Base-by-base conservation (phyloP, 2,888 invertebrate species). In the Parnassius orleans region DNA sequence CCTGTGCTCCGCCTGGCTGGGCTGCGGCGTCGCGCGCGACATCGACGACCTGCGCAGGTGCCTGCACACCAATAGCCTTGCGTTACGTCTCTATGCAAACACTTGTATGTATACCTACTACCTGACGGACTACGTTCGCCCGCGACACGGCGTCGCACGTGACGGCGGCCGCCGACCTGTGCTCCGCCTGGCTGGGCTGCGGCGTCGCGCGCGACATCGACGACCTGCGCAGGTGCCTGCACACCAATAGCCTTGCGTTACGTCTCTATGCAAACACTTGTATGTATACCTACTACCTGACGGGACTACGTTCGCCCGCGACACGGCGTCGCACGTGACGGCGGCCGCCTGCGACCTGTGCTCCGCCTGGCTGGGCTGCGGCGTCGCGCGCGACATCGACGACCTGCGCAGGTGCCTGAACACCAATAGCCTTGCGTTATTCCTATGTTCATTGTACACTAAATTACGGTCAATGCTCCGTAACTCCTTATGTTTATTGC, bases 301-400 rank as follows among this genome's bases (percentile, higher is more conserved):
- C 92, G 99, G 24, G 24, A 99, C 99, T 0, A 98, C 99, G 7
- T 99, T 99, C 87, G 95, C 98, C 0, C 93, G 97, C 0, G 99
- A 99, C 75, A 99, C 99, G 0, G 96, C 98, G 0, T 97, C 98
- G 0, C 97, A 98, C 84, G 98, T 99, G 12, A 99, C 98, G 1
- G 98, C 99, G 10, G 97, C 98, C 2, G 99, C 99, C 15, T 15
- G 15, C 80, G 97, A 98, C 83, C 96, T 96, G 1, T 97, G 97
- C 81, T 98, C 98, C 61, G 97, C 98, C 2, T 99, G 99, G 99
- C 99, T 99, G 72, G 98, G 98, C 5, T 98, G 98, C 66, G 98
- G 97, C 1, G 99, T 99, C 5, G 99, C 99, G 0, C 93, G 98
- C 63, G 99, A 99, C 87, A 94, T 99, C 54, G 98, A 98, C 76